Percentiles rank a stretch among this genome's conserved stretches.
Conservation (phyloP, 2,113 vertebrate species). For the Plotosus lineatus region DNA sequence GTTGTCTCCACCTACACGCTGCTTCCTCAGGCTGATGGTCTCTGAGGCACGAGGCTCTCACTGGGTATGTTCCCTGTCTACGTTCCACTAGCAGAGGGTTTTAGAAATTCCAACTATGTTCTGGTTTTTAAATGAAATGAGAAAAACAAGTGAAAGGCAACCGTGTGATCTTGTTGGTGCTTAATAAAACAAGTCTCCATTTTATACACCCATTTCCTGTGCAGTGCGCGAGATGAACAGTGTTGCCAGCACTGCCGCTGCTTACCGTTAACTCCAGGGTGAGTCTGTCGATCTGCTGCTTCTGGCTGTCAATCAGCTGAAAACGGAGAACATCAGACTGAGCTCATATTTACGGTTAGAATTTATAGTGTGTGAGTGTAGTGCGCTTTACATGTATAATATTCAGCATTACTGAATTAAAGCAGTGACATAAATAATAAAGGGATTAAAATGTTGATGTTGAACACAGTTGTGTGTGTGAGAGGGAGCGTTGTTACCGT, state of each 20-base stretch:
- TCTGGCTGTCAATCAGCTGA: constrained; percentile 87
- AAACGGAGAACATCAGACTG: constrained; percentile 48
- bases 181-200: too few species aligned
- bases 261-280: constrained; percentile 79
- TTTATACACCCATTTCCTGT: not conserved
- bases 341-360: not conserved
- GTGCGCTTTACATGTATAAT: not conserved
- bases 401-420: not conserved
- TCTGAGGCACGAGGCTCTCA: not conserved
- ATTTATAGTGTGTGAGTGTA: not conserved
- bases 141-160: too few species aligned
- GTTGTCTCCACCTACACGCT: not conserved
- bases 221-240: not conserved
- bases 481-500: constrained; percentile 68
- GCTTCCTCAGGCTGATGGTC: not conserved
- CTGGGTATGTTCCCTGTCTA: too few species aligned
- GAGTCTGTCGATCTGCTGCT: constrained; percentile 82
- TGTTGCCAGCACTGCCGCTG: not conserved
- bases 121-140: not conserved
- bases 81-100: too few species aligned
- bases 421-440: not conserved
- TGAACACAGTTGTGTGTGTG: not conserved
- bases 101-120: not conserved
- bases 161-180: too few species aligned
- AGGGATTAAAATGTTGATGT: too few species aligned